Evolutionary conservation across 2,888 invertebrate genomes (phyloP), one percentile per base, ranked within the genome.

Genomic region (Cosmorhoe ocellata): DNA sequence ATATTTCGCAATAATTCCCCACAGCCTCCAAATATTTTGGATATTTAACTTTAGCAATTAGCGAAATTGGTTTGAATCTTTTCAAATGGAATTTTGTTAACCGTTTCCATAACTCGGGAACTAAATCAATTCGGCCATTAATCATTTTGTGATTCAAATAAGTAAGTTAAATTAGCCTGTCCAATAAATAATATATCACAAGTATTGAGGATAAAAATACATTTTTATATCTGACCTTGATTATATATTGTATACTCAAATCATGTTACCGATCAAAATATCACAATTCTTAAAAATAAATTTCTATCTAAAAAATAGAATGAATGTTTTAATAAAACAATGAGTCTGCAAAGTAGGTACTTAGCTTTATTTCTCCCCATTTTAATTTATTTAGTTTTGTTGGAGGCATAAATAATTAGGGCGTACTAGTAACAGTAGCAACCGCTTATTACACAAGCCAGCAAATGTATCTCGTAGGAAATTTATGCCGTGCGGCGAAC

Each of bases 401-500:
- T 45, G 42, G 13, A 38, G 14, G 48, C 44, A 53, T 58, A 58
- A 52, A 58, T 57, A 47, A 52, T 59, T 52, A 50, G 24, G 27
- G 33, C 24, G 54, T 30, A 43, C 42, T 36, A n/a, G n/a, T 37
- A 44, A 54, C 38, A 55, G 32, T 48, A 47, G 41, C 32, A 67
- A 59, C 64, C 62, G 61, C 54, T 65, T 62, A 68, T 65, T 60
- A 56, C 58, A 61, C 55, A 57, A 62, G 61, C 67, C 53, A 64
- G 67, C 64, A 58, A 74, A 73, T 69, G 63, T 74, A 69, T 68
- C 66, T 77, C 57, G 67, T 68, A 63, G 64, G 64, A 73, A 80
- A 82, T 78, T 72, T 79, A 81, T 79, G 72, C 69, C 60, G 59
- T 49, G 50, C 46, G 55, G 51, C 18, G 18, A 74, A 81, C 74